Evolutionary conservation across 2,113 vertebrate species (phyloP), one percentile per base, ranked within the genome.

Genomic region (Catharus minimus): DNA sequence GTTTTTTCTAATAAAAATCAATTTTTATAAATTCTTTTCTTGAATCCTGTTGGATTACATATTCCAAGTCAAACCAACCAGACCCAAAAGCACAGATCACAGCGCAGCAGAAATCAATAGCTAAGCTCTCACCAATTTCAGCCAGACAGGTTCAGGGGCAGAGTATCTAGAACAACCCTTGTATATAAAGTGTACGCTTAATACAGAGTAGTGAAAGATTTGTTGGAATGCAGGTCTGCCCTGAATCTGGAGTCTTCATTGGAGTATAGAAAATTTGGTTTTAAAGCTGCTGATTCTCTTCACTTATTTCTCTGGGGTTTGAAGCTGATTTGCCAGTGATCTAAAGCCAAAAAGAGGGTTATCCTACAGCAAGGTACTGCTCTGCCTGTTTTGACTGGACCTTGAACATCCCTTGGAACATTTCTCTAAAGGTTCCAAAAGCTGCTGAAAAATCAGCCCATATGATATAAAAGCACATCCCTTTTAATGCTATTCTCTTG

Each of bases 81-180:
- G 24, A 65, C 14, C 11, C 11, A 65, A 77, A 17, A 64, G 11
- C 55, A 76, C 27, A 91, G 36, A 69, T n/a, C 47, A 69, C 3
- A 43, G 27, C 7, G 27, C 10, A 30, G 20, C 2, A 94, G 21
- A 88, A 89, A 77, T n/a, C 26, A n/a, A 13, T 7, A 77, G 23
- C 1, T 2, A 83, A 66, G 22, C 16, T 49, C 17, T 57, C n/a
- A 75, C 20, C 33, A 23, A 4, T 43, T 71, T 62, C n/a, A 80
- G 12, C 3, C 18, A 38, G 36, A 14, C 10, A 85, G 32, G 18
- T 62, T 73, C 56, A 49, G 17, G 18, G 10, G 5, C 41, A 43
- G 0, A 1, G 21, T 20, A 39, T 9, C 17, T 39, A 39, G 24
- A 36, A 69, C 10, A 36, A 16, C 1, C 13, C 39, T 27, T 46